phyloP scores from a whole-genome alignment of 2,113 vertebrate genomes.

The Sylvia atricapilla region DNA sequence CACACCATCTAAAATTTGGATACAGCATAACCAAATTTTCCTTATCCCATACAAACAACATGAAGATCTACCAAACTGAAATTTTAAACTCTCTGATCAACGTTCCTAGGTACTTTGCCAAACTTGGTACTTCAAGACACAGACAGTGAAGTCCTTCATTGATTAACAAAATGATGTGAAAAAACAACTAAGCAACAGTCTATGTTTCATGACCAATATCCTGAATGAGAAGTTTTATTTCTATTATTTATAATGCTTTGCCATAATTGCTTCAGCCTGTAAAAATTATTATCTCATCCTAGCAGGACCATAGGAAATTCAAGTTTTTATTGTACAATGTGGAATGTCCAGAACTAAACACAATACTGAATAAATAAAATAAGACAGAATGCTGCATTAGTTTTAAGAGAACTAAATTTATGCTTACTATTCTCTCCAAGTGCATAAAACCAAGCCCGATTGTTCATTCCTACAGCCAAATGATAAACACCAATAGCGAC shows the following conservation, averaged over 20 bases:
- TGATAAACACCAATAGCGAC: slow-evolving; percentile 91
- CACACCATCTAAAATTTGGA: background rate
- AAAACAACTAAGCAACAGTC: background rate
- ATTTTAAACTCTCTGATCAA: background rate
- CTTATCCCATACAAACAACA: background rate
- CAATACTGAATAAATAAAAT: background rate
- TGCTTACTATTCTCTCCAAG: slow-evolving; percentile 83
- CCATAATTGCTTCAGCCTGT: background rate
- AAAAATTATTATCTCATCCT: background rate
- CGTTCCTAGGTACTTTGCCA: background rate
- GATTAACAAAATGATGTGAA: background rate
- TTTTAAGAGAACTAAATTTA: background rate
- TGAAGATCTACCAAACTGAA: background rate
- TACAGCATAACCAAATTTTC: background rate
- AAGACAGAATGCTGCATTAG: background rate
- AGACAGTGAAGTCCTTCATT: background rate
- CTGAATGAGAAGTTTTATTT: background rate
- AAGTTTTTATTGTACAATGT: background rate
- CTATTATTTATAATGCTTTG: background rate
- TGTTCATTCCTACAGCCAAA: slow-evolving; percentile 97
- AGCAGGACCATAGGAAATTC: background rate
- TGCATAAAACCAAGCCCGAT: slow-evolving; percentile 95
- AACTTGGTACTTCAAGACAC: background rate
- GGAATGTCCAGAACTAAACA: background rate
- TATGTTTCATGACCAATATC: background rate